phyloP scores from a whole-genome alignment of 2,888 invertebrate species.

The Candidula unifasciata region DNA sequence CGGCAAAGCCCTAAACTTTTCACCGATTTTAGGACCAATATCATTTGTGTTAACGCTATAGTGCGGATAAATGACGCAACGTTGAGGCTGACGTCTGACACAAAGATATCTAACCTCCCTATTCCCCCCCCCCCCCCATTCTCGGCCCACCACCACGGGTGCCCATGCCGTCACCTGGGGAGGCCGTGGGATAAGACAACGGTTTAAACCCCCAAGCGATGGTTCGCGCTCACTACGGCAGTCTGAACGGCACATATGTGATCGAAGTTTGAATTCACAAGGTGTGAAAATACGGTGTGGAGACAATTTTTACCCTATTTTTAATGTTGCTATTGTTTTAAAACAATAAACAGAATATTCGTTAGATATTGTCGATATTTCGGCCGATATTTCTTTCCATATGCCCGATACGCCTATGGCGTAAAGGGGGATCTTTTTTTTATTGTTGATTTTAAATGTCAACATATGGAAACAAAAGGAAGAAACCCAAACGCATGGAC shows the following conservation, averaged over 20 bases:
- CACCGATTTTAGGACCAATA: background rate
- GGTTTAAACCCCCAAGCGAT: background rate
- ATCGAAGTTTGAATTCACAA: background rate
- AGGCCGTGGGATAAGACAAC: slow-evolving; percentile 4
- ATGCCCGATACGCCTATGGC: too few species aligned
- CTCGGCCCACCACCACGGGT: background rate
- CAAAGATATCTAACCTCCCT: background rate
- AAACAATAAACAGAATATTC: too few species aligned
- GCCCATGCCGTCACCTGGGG: background rate
- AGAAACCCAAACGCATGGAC: too few species aligned
- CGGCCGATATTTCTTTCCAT: too few species aligned
- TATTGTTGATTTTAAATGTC: too few species aligned
- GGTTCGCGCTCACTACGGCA: slow-evolving; percentile 13
- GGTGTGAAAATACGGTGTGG: slow-evolving; percentile 48
- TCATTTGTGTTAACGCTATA: background rate
- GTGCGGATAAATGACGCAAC: background rate
- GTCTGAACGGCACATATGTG: slow-evolving; percentile 36
- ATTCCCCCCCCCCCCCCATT: background rate
- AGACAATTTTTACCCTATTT: background rate
- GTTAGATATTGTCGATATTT: too few species aligned
- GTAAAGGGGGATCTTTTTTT: too few species aligned
- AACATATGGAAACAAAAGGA: too few species aligned
- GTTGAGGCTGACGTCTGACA: background rate
- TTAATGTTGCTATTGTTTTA: background rate
- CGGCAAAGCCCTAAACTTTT: background rate